Percentiles rank a stretch among this genome's conserved stretches.
These are phyloP conservation scores for Phoxinus phoxinus DNA, from an alignment of 2,113 vertebrate genomes.

Conservation along the genomic window DNA sequence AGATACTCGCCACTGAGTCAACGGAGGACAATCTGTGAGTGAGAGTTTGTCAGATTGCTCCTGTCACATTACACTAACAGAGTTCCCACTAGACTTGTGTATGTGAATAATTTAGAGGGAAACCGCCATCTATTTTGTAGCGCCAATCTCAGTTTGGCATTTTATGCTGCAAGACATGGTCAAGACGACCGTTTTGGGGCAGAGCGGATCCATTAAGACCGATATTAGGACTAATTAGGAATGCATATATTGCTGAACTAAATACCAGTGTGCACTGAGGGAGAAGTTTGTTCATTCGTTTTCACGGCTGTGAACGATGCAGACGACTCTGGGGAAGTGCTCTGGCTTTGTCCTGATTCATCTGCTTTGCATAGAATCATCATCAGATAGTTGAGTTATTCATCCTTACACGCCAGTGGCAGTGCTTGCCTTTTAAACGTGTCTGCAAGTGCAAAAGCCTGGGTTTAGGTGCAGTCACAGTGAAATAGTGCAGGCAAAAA, in stretches of 20 bases:
- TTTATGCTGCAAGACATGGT: constrained; percentile 31
- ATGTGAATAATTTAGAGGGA: constrained; percentile 38
- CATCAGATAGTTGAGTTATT: background rate
- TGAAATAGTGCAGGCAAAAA: background rate
- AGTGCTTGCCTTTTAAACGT: background rate
- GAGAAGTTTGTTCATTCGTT: constrained; percentile 46
- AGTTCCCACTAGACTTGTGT: constrained; percentile 28
- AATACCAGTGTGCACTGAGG: constrained; percentile 25
- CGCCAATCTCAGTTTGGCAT: background rate
- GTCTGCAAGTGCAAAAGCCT: background rate
- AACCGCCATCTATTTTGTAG: constrained; percentile 22
- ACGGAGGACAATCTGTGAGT: constrained; percentile 24
- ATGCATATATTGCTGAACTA: constrained; percentile 46
- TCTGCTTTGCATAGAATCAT: background rate
- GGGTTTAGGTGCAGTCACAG: background rate
- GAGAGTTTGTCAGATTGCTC: constrained; percentile 21
- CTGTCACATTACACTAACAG: constrained; percentile 31
- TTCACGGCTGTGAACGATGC: constrained; percentile 16
- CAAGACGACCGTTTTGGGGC: constrained; percentile 15
- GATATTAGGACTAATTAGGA: constrained; percentile 50
- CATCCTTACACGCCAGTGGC: background rate
- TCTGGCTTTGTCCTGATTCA: background rate
- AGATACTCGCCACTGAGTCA: constrained; percentile 3
- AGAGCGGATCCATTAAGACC: constrained; percentile 15
- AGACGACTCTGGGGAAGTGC: constrained; percentile 5